phyloP scores from a whole-genome alignment of 2,797 vertebrate genomes.

The Helicolenus hilgendorfi region DNA sequence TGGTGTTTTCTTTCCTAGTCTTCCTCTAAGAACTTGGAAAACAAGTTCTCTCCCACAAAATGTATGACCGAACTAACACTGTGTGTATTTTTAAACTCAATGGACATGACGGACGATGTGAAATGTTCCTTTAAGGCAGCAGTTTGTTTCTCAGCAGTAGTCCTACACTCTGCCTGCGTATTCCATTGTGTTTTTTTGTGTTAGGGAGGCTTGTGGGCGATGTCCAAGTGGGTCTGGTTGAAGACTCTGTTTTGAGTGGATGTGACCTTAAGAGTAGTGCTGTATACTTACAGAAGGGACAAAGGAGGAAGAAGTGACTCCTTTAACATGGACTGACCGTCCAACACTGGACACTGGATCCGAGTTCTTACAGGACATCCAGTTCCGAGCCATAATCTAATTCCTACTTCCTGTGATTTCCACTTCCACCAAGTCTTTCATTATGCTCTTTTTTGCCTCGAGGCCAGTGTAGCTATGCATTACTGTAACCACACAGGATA shows the following conservation, averaged over 20 bases:
- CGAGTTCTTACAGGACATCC: neutral
- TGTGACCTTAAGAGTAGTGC: neutral
- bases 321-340: neutral
- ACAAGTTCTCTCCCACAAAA: neutral
- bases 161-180: neutral
- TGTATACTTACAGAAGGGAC: conserved; percentile 13
- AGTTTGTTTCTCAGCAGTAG: neutral
- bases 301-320: neutral
- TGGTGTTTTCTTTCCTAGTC: neutral
- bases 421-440: conserved; percentile 57
- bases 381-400: neutral
- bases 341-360: neutral
- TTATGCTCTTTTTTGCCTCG: conserved; percentile 42
- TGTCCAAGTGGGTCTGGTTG: neutral
- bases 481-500: conserved; percentile 69
- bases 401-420: conserved; percentile 56
- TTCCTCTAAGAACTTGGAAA: neutral
- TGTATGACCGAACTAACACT: neutral
- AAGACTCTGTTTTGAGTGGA: neutral
- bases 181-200: neutral
- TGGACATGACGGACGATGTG: neutral
- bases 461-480: conserved; percentile 42
- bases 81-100: conserved; percentile 4
- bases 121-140: neutral
- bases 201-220: neutral